Evolutionary conservation across 2,797 vertebrate genomes (phyloP).

Genomic region (Rhynchotus rufescens): DNA sequence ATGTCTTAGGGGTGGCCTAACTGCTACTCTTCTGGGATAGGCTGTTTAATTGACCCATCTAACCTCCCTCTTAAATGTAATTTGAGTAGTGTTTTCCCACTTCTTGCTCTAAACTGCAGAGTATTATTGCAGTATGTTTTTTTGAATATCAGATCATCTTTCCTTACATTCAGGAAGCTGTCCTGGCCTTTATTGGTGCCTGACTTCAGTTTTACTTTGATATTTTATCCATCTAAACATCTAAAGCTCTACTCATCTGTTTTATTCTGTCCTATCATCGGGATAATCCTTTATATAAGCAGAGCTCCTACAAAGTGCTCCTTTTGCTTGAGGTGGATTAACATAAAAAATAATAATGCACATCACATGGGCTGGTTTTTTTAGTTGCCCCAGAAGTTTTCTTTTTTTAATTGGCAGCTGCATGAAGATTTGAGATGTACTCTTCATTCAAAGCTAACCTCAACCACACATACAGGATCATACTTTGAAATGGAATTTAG

Average conservation of each 20-base stretch:
- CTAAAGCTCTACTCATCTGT: background rate
- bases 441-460: background rate
- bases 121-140: fast-evolving
- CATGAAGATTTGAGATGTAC: background rate
- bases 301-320: background rate
- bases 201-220: background rate
- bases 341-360: too few species aligned
- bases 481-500: background rate
- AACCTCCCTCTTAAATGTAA: background rate
- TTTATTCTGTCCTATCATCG: background rate
- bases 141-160: background rate
- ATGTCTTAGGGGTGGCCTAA: fast-evolving
- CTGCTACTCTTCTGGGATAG: too few species aligned
- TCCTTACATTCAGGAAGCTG: background rate
- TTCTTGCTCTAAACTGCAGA: background rate
- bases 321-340: background rate
- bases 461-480: fast-evolving
- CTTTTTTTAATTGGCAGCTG: background rate
- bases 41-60: too few species aligned
- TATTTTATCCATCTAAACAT: background rate
- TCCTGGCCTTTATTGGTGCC: background rate
- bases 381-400: background rate
- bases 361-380: background rate
- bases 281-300: background rate
- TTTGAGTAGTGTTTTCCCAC: background rate